Percentiles rank a stretch among this genome's conserved stretches.
Conservation (phyloP, 1,140 invertebrate species). For the Drosophila subobscura region DNA sequence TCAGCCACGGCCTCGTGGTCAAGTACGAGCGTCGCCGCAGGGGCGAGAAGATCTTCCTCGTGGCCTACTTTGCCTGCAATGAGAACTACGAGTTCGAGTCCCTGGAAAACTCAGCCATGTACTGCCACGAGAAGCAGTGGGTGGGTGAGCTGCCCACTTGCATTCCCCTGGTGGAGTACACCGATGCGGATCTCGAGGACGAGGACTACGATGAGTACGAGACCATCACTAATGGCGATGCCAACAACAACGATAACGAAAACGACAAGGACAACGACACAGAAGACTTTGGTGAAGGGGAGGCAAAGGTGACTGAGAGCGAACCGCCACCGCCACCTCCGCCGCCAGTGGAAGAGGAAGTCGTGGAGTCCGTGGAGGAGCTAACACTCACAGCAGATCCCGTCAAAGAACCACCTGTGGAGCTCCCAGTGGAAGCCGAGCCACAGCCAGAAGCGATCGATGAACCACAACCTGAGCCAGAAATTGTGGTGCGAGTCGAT, state of each 20-base stretch:
- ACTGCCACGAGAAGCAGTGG: slow-evolving; percentile 85
- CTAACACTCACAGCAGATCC: not conserved
- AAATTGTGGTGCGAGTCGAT: slow-evolving; percentile 16
- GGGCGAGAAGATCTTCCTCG: slow-evolving; percentile 85
- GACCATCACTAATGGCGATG: slow-evolving; percentile 22
- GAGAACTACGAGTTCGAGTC: slow-evolving; percentile 85
- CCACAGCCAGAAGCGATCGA: not conserved
- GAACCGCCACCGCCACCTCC: slow-evolving; percentile 29
- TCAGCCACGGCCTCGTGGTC: slow-evolving; percentile 63
- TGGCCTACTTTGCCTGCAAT: slow-evolving; percentile 85
- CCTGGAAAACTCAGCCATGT: slow-evolving; percentile 84
- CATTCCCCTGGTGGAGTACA: slow-evolving; percentile 66
- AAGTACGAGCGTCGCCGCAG: slow-evolving; percentile 69
- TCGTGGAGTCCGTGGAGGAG: not conserved
- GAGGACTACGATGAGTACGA: slow-evolving; percentile 64
- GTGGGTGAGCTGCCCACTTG: slow-evolving; percentile 85
- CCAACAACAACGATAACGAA: slow-evolving; percentile 17
- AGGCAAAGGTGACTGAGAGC: not conserved
- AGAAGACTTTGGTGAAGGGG: not conserved
- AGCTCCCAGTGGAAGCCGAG: not conserved
- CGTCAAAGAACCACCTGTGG: not conserved
- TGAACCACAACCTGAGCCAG: slow-evolving; percentile 12
- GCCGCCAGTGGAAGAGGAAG: not conserved
- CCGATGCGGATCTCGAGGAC: slow-evolving; percentile 34
- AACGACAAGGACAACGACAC: slow-evolving; percentile 33